Percentiles rank a stretch among this genome's conserved stretches.
Evolutionary conservation across 2,797 vertebrate species (phyloP).

Genomic region (Coreius guichenoti): DNA sequence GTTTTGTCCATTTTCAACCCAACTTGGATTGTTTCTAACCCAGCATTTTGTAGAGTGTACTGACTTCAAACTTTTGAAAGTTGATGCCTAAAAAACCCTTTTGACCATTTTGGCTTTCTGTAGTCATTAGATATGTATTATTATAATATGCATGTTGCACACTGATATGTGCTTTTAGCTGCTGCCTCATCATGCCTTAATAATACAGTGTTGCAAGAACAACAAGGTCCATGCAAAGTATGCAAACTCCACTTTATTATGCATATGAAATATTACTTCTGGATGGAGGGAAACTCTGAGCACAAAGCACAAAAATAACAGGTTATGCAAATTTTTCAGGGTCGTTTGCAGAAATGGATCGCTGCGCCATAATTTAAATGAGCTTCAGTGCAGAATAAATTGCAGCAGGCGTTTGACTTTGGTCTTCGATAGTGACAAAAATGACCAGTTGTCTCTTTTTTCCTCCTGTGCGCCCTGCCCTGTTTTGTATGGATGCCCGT

Average conservation of each 20-base stretch:
- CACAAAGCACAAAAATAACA: constrained; percentile 25
- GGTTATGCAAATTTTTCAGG: not conserved
- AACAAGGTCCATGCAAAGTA: not conserved
- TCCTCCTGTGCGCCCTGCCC: not conserved
- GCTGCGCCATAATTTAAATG: not conserved
- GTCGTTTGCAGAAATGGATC: constrained; percentile 10
- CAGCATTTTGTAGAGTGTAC: too few relatives aligned
- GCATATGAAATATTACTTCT: not conserved
- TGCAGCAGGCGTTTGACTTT: not conserved
- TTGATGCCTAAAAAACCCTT: not conserved
- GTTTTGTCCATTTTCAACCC: too few relatives aligned
- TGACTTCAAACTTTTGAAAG: not conserved
- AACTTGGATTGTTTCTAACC: too few relatives aligned
- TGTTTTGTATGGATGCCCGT: not conserved
- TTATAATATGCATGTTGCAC: not conserved
- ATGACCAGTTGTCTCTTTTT: not conserved
- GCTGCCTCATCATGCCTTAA: not conserved
- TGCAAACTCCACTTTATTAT: not conserved
- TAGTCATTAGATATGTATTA: not conserved
- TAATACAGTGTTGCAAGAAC: not conserved
- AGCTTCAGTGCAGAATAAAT: constrained; percentile 26
- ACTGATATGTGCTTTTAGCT: not conserved
- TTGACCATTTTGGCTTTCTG: not conserved
- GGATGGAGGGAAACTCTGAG: not conserved
- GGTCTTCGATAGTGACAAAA: not conserved